Percentiles rank a stretch among this genome's conserved stretches.
Conservation (phyloP, 2,888 invertebrate genomes). For the Thereva unica region DNA sequence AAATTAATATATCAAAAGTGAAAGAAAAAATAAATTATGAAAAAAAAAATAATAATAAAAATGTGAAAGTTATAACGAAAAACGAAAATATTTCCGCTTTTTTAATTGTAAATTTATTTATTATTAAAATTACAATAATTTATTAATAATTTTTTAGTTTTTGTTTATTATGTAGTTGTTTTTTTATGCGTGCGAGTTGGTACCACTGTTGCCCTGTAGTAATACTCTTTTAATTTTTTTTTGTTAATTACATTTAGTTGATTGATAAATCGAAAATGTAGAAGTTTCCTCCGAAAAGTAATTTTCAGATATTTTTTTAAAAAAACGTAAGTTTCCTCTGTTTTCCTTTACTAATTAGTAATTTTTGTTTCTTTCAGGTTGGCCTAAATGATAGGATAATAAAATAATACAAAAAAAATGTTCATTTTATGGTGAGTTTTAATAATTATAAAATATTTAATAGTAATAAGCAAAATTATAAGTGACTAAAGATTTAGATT, state of each 20-base stretch:
- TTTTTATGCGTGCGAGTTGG: conserved; percentile 26
- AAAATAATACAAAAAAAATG: no score
- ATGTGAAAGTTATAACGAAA: no score
- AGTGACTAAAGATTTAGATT: no score
- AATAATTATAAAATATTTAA: no score
- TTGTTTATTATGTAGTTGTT: not conserved
- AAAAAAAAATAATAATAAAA: not conserved
- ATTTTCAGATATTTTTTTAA: conserved; percentile 17
- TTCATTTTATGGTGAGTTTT: no score
- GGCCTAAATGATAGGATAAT: conserved; percentile 19
- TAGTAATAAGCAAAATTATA: no score
- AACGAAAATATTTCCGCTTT: no score
- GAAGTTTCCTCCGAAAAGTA: conserved; percentile 33
- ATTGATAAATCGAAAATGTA: conserved; percentile 17
- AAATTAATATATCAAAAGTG: not conserved
- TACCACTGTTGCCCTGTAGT: conserved; percentile 33
- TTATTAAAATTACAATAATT: no score
- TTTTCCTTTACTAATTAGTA: conserved; percentile 30
- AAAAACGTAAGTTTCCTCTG: conserved; percentile 31
- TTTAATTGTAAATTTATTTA: no score
- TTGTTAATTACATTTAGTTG: conserved; percentile 7
- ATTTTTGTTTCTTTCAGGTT: conserved; percentile 31
- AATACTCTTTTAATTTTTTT: conserved; percentile 13
- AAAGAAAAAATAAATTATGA: conserved; percentile 5
- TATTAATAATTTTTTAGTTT: not conserved